Conservation (phyloP, 2,797 vertebrate species). For the Galago senegalensis region DNA sequence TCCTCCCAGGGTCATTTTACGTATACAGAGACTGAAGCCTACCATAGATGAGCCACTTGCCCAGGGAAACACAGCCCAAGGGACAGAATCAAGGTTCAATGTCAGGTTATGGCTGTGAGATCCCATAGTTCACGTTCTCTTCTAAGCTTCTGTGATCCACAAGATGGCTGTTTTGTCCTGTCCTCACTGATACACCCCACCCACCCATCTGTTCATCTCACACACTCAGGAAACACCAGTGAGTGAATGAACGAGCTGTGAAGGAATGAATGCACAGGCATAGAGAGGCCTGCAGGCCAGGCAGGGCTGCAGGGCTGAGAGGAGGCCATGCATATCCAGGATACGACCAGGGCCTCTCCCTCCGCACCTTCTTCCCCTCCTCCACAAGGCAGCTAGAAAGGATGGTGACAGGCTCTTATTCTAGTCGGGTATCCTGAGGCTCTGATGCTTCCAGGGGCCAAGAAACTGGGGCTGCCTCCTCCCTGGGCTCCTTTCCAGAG, state of each 20-base stretch:
- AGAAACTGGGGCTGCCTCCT: no score
- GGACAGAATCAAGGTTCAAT: accelerated
- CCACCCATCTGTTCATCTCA: not conserved
- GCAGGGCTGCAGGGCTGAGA: not conserved
- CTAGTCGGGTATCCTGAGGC: not conserved
- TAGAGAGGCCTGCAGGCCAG: not conserved
- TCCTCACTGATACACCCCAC: not conserved
- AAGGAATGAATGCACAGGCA: no score
- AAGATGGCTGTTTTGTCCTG: accelerated
- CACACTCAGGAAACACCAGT: not conserved
- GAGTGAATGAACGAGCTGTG: not conserved
- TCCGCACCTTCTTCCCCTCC: accelerated
- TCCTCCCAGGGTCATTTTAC: not conserved
- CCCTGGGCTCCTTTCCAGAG: not conserved
- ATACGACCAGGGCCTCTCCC: not conserved
- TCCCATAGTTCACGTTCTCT: not conserved
- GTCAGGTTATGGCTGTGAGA: not conserved
- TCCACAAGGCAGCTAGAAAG: not conserved
- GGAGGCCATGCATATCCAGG: no score
- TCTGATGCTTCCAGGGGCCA: not conserved
- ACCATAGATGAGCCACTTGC: not conserved
- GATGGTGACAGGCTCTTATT: not conserved
- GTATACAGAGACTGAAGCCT: accelerated
- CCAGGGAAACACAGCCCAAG: not conserved
- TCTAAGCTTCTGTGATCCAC: not conserved